Conservation (phyloP, 2,797 vertebrate genomes). For the Sternotherus odoratus region DNA sequence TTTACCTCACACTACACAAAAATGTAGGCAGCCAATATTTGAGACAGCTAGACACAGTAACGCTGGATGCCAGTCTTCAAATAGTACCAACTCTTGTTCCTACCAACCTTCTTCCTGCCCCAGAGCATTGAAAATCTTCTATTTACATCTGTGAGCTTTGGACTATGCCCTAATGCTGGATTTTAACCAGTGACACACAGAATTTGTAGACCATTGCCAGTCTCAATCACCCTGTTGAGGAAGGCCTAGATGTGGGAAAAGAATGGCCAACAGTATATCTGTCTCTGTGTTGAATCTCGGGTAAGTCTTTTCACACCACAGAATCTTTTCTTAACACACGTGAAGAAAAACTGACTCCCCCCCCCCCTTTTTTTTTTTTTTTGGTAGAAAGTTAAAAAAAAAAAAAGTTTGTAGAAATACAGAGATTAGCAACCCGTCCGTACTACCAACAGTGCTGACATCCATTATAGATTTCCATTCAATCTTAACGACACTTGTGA, state of each 20-base stretch:
- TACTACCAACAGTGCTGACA: conserved; percentile 36
- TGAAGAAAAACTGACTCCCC: not conserved
- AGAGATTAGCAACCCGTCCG: conserved; percentile 57
- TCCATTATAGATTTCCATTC: conserved; percentile 61
- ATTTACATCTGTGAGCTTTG: not conserved
- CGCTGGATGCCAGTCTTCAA: not conserved
- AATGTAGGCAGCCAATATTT: not conserved
- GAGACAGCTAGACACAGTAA: not conserved
- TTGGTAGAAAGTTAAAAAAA: not conserved
- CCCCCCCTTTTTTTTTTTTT: too few relatives aligned
- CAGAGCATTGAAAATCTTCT: rapidly evolving
- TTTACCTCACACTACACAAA: not conserved
- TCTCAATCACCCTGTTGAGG: not conserved
- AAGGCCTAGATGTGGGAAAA: not conserved
- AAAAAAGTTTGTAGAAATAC: conserved; percentile 14
- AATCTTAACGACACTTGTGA: conserved; percentile 40
- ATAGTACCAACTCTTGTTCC: not conserved
- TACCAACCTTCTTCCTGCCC: rapidly evolving
- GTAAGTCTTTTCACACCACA: conserved; percentile 15
- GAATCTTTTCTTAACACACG: not conserved
- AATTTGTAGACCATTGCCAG: rapidly evolving
- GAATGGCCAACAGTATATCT: not conserved
- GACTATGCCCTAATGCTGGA: not conserved
- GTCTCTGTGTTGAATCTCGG: not conserved
- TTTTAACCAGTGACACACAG: not conserved